Conservation (phyloP, 2,888 invertebrate species). For the Parthenolecanium corni region DNA sequence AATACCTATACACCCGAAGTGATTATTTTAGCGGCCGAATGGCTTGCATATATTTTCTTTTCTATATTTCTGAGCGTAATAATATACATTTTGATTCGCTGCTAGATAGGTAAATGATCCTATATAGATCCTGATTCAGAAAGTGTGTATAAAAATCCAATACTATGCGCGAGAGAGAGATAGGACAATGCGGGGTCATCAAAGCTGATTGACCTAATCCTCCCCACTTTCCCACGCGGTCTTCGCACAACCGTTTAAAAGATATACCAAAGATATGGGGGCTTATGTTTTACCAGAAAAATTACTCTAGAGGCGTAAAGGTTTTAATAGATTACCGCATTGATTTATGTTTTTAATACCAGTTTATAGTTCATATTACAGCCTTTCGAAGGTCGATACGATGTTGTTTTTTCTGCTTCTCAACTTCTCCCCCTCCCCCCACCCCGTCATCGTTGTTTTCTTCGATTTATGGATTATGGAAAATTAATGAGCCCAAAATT, state of each 20-base stretch:
- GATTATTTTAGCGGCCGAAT: slow-evolving; percentile 25
- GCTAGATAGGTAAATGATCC: slow-evolving; percentile 26
- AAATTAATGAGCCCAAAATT: slow-evolving; percentile 19
- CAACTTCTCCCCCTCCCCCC: too few species aligned
- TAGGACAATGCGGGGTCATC: slow-evolving; percentile 28
- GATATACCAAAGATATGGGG: slow-evolving; percentile 2
- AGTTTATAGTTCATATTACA: slow-evolving; percentile 27
- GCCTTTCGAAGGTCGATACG: slow-evolving; percentile 25
- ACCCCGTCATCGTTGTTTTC: background rate
- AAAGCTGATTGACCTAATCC: slow-evolving; percentile 28
- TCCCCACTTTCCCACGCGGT: slow-evolving; percentile 28
- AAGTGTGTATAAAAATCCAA: slow-evolving; percentile 17
- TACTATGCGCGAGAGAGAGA: slow-evolving; percentile 14
- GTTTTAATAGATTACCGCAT: slow-evolving; percentile 27
- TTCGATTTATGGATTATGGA: slow-evolving; percentile 7
- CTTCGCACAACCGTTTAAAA: slow-evolving; percentile 22
- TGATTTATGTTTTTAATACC: slow-evolving; percentile 25
- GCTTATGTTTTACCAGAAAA: slow-evolving; percentile 21
- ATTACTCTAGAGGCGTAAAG: slow-evolving; percentile 28
- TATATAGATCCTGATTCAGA: slow-evolving; percentile 7
- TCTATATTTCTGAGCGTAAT: slow-evolving; percentile 6
- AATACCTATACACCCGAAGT: slow-evolving; percentile 21
- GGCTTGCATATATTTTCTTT: slow-evolving; percentile 3
- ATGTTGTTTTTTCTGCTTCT: background rate
- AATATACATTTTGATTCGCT: slow-evolving; percentile 26